Percentiles rank a stretch among this genome's conserved stretches.
Conservation (phyloP, 2,797 vertebrate genomes). For the Moxostoma hubbsi region DNA sequence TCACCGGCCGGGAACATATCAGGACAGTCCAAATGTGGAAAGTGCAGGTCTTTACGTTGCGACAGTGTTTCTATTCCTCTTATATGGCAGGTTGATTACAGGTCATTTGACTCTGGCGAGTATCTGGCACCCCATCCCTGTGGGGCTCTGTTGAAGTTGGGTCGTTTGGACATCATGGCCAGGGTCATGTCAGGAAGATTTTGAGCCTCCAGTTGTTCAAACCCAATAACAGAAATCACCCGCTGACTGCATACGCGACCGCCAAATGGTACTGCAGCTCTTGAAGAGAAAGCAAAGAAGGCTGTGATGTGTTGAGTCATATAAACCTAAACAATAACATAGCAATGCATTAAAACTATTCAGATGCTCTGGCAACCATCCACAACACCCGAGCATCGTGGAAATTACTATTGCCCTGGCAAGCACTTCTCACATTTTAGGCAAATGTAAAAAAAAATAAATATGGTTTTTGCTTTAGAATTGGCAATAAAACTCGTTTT, state of each 20-base stretch:
- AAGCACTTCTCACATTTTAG: too few relatives aligned
- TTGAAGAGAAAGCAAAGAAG: constrained; percentile 59
- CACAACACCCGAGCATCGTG: too few relatives aligned
- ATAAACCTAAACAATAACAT: too few relatives aligned
- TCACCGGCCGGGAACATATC: constrained; percentile 44
- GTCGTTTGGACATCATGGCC: constrained; percentile 79
- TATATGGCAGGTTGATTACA: constrained; percentile 60
- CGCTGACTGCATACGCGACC: constrained; percentile 72
- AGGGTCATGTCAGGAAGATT: constrained; percentile 66
- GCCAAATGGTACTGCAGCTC: constrained; percentile 88
- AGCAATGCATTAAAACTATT: too few relatives aligned
- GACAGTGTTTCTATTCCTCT: not conserved
- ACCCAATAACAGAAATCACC: constrained; percentile 68
- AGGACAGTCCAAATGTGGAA: constrained; percentile 22
- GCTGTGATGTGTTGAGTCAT: not conserved
- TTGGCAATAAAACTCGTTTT: too few relatives aligned
- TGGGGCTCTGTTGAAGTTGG: constrained; percentile 90
- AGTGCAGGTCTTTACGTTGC: not conserved
- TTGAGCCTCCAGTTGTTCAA: constrained; percentile 72
- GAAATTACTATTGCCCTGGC: too few relatives aligned
- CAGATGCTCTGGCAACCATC: too few relatives aligned
- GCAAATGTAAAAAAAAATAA: too few relatives aligned
- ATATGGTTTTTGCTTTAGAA: too few relatives aligned
- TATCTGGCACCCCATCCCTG: constrained; percentile 83
- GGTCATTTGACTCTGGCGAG: constrained; percentile 87